Evolutionary conservation across 2,888 invertebrate genomes (phyloP), one percentile per base, ranked within the genome.

Genomic region (Chromoteleia sp.): DNA sequence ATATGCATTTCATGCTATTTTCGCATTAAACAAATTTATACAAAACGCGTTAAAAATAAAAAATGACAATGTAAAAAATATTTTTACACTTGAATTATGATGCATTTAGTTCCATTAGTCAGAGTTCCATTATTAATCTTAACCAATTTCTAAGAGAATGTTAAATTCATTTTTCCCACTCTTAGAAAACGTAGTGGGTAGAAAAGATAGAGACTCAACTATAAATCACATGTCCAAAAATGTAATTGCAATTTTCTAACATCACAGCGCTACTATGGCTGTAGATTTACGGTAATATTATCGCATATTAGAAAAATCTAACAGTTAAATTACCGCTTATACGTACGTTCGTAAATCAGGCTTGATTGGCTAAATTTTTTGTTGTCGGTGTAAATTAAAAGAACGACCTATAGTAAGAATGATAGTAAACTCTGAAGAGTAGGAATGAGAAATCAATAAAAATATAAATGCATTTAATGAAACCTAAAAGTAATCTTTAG

Each of bases 231-330:
- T 41, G 59, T 75, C 52, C 39, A 70, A 75, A 80, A 74, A 80
- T 80, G 65, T 75, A 68, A 80, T 80, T 75, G 75, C 80, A 75
- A 80, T 80, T 80, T 80, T 68, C 61, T 54, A 58, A 70, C 68
- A 63, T 59, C 63, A 21, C 25, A 21, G 7, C 21, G 39, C 39
- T 50, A 52, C 56, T 39, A 33, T 29, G 59, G 43, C 25, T 41
- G 33, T 52, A 74, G 70, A 80, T 80, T 80, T 80, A 80, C 65
- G 80, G 59, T 65, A 70, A 68, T 52, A 80, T 75, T 75, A 75
- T 80, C 75, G 74, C 80, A 65, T 80, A 80, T 80, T 75, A 80
- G 65, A 63, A 50, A 45, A 50, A 80, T 63, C 56, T 63, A 61
- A 74, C 54, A 54, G 68, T 10, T 21, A 59, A 76, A 59, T 58